These are phyloP conservation scores for Idaea aversata DNA, from an alignment of 2,888 invertebrate species.

Conservation along the genomic window DNA sequence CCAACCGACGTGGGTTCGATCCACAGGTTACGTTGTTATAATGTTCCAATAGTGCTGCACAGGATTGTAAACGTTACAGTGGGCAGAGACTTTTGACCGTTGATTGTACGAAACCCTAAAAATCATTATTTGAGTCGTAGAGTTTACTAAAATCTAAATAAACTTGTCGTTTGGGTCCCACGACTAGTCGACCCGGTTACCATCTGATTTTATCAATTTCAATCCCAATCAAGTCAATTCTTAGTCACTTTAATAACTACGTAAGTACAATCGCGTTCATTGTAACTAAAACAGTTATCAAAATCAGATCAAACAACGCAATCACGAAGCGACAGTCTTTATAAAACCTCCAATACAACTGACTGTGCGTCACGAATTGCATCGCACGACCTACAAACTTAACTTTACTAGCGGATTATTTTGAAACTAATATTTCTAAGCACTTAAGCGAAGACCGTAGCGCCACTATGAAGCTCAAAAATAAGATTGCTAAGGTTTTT, in stretches of 20 bases:
- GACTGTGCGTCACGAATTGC: background rate
- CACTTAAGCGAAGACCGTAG: background rate
- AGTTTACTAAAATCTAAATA: too few relatives aligned
- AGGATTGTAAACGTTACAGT: too few relatives aligned
- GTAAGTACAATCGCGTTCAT: background rate
- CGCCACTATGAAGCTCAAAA: background rate
- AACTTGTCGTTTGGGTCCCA: too few relatives aligned
- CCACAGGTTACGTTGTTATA: too few relatives aligned
- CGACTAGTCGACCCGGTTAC: too few relatives aligned
- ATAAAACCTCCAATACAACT: background rate
- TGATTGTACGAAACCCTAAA: too few relatives aligned
- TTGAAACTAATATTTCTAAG: background rate
- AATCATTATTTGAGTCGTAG: too few relatives aligned
- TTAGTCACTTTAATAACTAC: background rate
- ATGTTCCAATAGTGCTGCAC: too few relatives aligned
- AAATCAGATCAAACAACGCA: background rate
- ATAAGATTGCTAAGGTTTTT: background rate
- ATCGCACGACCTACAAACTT: background rate
- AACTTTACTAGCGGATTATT: background rate
- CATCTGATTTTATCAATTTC: background rate
- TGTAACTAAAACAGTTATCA: background rate
- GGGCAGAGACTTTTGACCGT: too few relatives aligned
- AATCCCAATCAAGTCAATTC: background rate
- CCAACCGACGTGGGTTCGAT: too few relatives aligned
- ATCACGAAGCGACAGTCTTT: background rate